Evolutionary conservation across 2,113 vertebrate species (phyloP), one percentile per base, ranked within the genome.

Genomic region (Tychaedon coryphoeus): DNA sequence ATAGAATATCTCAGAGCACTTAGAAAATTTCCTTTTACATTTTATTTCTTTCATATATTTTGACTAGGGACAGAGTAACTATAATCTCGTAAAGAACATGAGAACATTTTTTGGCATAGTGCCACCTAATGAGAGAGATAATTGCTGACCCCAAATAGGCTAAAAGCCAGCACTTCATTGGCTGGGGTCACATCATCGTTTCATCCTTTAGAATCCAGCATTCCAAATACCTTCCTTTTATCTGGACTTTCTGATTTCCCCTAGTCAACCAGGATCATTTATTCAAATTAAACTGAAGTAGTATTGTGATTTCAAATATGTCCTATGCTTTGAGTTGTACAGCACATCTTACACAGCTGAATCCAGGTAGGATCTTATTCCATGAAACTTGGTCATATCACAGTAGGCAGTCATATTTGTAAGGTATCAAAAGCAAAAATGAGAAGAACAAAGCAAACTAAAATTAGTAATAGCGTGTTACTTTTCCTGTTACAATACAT

Each of bases 391-490:
- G 29, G 56, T 90, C n/a, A 51, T 58, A 62, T 70, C 43, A 50
- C 80, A 84, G 47, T 56, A 83, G 38, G 33, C 42, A 77, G 25
- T 47, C 45, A 60, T 38, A 76, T 69, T 75, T 96, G 20, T 61
- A 78, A 86, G 36, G 23, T 88, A 75, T 85, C 58, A 93, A 84
- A 94, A 66, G 53, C 50, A 70, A 90, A 90, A 90, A 86, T 24
- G 19, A 85, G 34, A 77, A 65, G 8, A 84, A 71, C 22, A 89
- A 93, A 95, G 40, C 43, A 77, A 93, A 88, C 64, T 81, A 93
- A 93, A 95, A 95, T 93, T 95, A 94, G 29, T 34, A 94, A 85
- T 51, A 81, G 16, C 15, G 20, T 84, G 36, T 70, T 91, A 88
- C 48, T 94, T 94, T 89, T 42, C 75, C 75, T 73, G 25, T 14